phyloP scores from a whole-genome alignment of 2,113 vertebrate genomes.

The cattle (Bos taurus) region DNA sequence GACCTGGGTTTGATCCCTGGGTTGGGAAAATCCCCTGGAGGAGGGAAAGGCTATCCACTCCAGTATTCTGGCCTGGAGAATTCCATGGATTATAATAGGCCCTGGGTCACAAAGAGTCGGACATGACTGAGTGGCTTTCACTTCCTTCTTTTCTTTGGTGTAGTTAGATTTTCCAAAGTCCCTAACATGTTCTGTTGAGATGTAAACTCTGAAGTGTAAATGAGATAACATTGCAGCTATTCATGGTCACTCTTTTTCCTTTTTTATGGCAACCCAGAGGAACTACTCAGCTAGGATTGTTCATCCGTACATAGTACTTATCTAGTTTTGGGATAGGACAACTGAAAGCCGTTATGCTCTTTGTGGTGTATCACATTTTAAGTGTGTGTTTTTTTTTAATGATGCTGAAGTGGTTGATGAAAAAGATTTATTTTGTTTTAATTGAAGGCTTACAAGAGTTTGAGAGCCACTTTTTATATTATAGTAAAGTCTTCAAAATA shows the following conservation, averaged over 20 bases:
- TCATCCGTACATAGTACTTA: not conserved
- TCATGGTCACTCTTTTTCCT: not conserved
- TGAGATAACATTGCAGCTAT: not conserved
- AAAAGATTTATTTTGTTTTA: not conserved
- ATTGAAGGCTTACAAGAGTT: not conserved
- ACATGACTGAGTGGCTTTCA: not conserved
- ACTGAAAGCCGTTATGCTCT: not conserved
- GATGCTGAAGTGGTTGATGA: not conserved
- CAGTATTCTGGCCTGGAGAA: not conserved
- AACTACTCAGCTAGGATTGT: not conserved
- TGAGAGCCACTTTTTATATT: not conserved
- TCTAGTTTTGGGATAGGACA: not conserved
- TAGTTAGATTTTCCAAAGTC: not conserved
- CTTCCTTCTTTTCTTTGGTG: not conserved
- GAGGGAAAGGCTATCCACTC: not conserved
- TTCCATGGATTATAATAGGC: not conserved
- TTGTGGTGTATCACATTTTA: not conserved
- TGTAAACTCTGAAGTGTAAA: not conserved
- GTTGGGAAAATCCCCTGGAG: not conserved
- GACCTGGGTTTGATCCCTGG: not conserved
- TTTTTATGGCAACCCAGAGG: not conserved
- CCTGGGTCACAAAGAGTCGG: not conserved
- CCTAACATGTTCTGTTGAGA: not conserved
- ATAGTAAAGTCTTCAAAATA: conserved; percentile 6
- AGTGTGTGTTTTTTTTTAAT: not conserved